Percentiles rank a stretch among this genome's conserved stretches.
phyloP scores from a whole-genome alignment of 2,113 vertebrate species.

The Vombatus ursinus region DNA sequence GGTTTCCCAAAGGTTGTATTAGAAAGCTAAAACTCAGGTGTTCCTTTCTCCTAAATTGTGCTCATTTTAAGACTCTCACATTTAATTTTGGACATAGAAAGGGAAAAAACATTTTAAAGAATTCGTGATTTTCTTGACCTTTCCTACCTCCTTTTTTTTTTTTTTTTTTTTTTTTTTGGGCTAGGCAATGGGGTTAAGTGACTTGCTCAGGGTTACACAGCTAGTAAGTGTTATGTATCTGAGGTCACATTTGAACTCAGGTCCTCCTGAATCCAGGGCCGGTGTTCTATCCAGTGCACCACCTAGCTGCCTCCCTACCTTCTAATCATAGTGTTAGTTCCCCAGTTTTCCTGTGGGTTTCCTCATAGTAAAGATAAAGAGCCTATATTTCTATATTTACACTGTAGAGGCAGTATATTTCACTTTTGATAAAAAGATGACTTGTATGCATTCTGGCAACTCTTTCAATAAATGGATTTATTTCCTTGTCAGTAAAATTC shows the following conservation, averaged over 20 bases:
- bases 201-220: too few species aligned
- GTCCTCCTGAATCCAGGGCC: too few species aligned
- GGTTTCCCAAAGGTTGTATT: not conserved
- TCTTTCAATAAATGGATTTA: not conserved
- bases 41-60: slow-evolving; percentile 6
- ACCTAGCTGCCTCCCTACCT: too few species aligned
- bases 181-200: too few species aligned
- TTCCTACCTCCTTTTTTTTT: too few species aligned
- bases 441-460: not conserved
- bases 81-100: not conserved
- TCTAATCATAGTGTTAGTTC: not conserved
- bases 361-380: not conserved
- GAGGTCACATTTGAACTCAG: too few species aligned
- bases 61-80: not conserved
- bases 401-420: not conserved
- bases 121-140: not conserved
- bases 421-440: not conserved
- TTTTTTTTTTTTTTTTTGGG: too few species aligned
- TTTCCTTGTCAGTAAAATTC: not conserved
- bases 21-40: not conserved
- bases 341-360: not conserved
- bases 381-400: not conserved
- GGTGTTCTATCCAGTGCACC: too few species aligned
- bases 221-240: too few species aligned
- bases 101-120: not conserved